A percentile compares a stretch with the other conserved stretches of the same genome.
Evolutionary conservation across 2,888 invertebrate genomes (phyloP).

Genomic region (Teleiodes luculella): DNA sequence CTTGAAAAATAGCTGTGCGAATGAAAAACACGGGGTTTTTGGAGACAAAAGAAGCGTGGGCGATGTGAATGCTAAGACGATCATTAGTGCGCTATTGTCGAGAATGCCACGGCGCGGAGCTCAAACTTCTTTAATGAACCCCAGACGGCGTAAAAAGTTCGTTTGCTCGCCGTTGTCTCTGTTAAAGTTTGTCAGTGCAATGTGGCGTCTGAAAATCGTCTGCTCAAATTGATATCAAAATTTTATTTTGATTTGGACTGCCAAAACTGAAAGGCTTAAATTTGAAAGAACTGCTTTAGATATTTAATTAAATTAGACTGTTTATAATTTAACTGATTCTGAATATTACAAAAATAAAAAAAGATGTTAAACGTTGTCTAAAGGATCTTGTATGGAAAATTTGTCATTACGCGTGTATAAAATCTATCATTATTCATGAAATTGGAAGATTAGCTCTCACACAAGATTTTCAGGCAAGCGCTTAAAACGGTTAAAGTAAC

Average conservation of each 20-base stretch:
- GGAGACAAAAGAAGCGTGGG: conserved; percentile 74
- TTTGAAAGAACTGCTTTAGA: too few species aligned
- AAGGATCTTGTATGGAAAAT: too few species aligned
- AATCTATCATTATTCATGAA: too few species aligned
- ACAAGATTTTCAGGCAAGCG: too few species aligned
- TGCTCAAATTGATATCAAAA: not conserved
- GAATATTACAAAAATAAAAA: too few species aligned
- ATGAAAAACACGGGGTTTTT: conserved; percentile 62
- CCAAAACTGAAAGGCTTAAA: too few species aligned
- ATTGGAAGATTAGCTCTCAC: too few species aligned
- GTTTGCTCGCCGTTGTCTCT: conserved; percentile 1
- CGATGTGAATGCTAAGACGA: conserved; percentile 73
- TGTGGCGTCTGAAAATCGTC: not conserved
- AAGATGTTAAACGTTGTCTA: too few species aligned
- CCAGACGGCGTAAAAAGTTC: conserved; percentile 4
- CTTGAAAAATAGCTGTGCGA: conserved; percentile 66
- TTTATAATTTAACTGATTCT: too few species aligned
- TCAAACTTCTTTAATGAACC: conserved; percentile 44
- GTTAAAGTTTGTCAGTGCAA: not conserved
- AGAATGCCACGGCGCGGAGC: conserved; percentile 51
- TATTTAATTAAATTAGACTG: too few species aligned
- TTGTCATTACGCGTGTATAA: too few species aligned
- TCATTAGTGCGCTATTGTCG: conserved; percentile 71
- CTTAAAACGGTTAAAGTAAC: too few species aligned
- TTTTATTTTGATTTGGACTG: not conserved